phyloP scores from a whole-genome alignment of 2,888 invertebrate genomes.

The Andrena fulva region DNA sequence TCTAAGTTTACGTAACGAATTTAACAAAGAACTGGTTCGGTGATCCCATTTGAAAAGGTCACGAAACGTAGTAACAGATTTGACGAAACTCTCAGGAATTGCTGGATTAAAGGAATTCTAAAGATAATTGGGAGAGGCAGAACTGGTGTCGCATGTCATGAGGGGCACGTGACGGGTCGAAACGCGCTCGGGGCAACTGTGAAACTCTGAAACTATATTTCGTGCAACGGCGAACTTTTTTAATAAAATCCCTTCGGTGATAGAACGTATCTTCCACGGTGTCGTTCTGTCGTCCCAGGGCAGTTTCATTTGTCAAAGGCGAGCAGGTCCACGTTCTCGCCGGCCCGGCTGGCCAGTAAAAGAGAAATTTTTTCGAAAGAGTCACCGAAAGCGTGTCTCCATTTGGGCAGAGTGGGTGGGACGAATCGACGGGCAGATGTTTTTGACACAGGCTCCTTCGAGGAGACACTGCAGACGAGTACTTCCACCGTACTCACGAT shows the following conservation, averaged over 20 bases:
- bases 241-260: conserved; percentile 41
- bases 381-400: conserved; percentile 49
- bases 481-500: neutral
- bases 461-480: conserved; percentile 12
- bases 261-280: neutral
- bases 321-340: neutral
- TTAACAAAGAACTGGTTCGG: too few relatives aligned
- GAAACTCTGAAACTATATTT: neutral
- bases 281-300: neutral
- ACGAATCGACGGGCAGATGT: conserved; percentile 25
- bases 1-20: too few relatives aligned
- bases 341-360: conserved; percentile 16
- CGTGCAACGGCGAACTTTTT: conserved; percentile 43
- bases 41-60: neutral
- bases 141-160: conserved; percentile 4
- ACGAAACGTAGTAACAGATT: neutral
- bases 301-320: conserved; percentile 17
- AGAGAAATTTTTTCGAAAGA: conserved; percentile 63
- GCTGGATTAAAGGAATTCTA: neutral
- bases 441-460: neutral
- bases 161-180: conserved; percentile 17
- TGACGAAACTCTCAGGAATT: neutral
- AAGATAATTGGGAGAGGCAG: neutral
- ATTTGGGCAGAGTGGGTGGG: conserved; percentile 46
- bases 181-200: neutral